Base-by-base conservation (phyloP, 2,888 invertebrate genomes). In the Xylocampa areola region DNA sequence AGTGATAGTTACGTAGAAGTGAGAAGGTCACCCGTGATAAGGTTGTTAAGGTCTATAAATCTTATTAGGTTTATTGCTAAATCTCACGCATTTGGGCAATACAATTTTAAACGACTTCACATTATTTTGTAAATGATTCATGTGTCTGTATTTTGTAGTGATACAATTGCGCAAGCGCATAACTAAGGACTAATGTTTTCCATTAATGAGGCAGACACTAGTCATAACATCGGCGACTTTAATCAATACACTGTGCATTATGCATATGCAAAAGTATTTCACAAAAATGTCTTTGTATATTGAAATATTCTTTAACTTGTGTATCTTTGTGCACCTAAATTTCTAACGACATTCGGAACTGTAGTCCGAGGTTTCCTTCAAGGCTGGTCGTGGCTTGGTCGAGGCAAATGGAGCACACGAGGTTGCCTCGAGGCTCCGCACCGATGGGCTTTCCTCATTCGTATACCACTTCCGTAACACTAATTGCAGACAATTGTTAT, bases 381-480 rank as follows among this genome's bases (percentile, higher is more conserved):
- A 87, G 87, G 88, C 76, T 76, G 64, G 73, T 77, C 78, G 68
- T 67, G 53, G 67, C 50, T 41, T 61, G 69, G 75, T 80, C 74
- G 80, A 85, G 84, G 86, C 80, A 79, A 82, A 79, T 71, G 73
- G 71, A 72, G 51, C 72, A 77, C 63, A 58, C 69, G 81, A 90
- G 89, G 90, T 82, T 82, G 73, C 50, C 36, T 50, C 88, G 82
- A 87, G 86, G 85, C 76, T 79, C 59, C 51, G 41, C 33, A 62
- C 40, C 52, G 66, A 53, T 79, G 80, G 84, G 76, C 88, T 91
- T 91, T 91, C 91, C 91, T 91, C 80, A 81, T 83, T 53, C 32
- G 73, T 61, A 55, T 36, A 11, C 43, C 37, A 72, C 82, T 86
- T 87, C 87, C 86, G 82, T 76, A 70, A 77, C 70, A 78, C 82